Evolutionary conservation across 2,797 vertebrate species (phyloP).

Genomic region (Lophius americanus): DNA sequence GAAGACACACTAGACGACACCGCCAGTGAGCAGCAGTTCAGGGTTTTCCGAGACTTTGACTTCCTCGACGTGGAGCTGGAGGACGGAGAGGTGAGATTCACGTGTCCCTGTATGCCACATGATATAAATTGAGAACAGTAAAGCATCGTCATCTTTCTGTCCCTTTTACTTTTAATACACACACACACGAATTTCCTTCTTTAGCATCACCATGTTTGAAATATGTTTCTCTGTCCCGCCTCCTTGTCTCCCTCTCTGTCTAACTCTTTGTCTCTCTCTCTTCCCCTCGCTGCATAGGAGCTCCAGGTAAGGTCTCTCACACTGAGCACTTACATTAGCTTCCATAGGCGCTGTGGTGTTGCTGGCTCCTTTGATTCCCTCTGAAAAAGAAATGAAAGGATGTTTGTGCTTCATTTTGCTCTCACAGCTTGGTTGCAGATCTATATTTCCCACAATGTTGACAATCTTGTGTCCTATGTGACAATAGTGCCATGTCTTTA

Average conservation of each 20-base stretch:
- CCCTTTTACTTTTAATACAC: constrained; percentile 11
- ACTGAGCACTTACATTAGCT: constrained; percentile 65
- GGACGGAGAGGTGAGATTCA: constrained; percentile 91
- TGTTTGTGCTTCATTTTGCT: constrained; percentile 55
- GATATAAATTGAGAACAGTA: not conserved
- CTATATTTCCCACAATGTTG: constrained; percentile 41
- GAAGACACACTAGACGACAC: constrained; percentile 95
- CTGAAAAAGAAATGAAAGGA: constrained; percentile 29
- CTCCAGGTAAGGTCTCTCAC: constrained; percentile 93
- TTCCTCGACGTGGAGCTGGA: constrained; percentile 98
- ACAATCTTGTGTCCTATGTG: not conserved
- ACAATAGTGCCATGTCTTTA: constrained; percentile 8
- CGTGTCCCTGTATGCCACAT: not conserved
- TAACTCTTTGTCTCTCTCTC: constrained; percentile 77
- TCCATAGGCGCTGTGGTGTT: constrained; percentile 67
- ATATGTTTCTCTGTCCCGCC: constrained; percentile 58
- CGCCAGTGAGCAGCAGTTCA: constrained; percentile 97
- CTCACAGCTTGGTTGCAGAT: constrained; percentile 66
- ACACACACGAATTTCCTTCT: constrained; percentile 23
- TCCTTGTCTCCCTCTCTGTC: constrained; percentile 59
- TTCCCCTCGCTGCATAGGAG: constrained; percentile 93
- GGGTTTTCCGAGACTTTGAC: constrained; percentile 98
- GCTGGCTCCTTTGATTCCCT: constrained; percentile 49
- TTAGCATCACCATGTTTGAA: constrained; percentile 45
- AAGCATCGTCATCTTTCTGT: constrained; percentile 8